Conservation (phyloP, 2,797 vertebrate species). For the Leptoclinus maculatus region DNA sequence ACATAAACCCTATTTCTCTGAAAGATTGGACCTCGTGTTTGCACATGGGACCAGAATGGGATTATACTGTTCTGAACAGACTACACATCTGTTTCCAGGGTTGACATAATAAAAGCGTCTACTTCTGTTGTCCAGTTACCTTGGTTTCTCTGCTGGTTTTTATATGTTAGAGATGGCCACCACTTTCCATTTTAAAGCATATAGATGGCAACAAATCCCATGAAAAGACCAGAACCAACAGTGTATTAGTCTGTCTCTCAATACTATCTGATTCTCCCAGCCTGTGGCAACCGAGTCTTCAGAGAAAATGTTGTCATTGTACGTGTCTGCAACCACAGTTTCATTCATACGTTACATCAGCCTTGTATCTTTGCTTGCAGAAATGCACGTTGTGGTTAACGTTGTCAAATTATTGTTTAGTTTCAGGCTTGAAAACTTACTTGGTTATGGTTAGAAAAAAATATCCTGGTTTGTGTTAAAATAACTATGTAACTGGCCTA, state of each 20-base stretch:
- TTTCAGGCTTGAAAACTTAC: neutral
- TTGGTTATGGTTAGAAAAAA: neutral
- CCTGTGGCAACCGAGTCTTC: no score
- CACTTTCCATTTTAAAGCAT: neutral
- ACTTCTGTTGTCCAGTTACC: conserved; percentile 44
- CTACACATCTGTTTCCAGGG: conserved; percentile 43
- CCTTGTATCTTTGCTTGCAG: neutral
- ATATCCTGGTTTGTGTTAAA: neutral
- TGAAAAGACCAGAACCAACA: neutral
- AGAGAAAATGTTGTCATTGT: neutral
- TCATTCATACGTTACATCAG: neutral
- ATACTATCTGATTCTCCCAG: no score
- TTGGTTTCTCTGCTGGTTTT: conserved; percentile 28
- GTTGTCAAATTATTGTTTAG: neutral
- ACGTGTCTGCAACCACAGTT: neutral
- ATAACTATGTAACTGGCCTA: no score
- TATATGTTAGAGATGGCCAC: neutral
- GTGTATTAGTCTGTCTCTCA: neutral
- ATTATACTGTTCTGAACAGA: conserved; percentile 52
- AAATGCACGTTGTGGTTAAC: neutral
- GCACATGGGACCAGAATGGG: conserved; percentile 68
- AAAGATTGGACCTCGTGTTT: conserved; percentile 81
- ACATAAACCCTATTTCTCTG: conserved; percentile 79
- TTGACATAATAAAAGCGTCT: conserved; percentile 18
- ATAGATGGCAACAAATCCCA: neutral